phyloP scores from a whole-genome alignment of 1,140 invertebrate species.

The Drosophila ficusphila region DNA sequence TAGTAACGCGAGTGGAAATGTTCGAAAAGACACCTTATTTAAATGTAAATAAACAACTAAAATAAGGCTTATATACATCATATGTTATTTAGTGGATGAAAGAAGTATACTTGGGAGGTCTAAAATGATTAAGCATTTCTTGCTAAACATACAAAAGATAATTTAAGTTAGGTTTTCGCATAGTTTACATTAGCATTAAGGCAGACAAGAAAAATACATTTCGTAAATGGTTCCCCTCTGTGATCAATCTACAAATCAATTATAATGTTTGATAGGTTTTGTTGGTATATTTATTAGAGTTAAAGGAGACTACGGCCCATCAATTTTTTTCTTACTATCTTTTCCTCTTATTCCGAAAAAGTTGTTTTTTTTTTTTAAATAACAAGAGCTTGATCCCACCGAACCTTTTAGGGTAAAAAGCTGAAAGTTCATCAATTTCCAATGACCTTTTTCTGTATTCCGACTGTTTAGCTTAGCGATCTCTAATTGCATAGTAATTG shows the following conservation, averaged over 20 bases:
- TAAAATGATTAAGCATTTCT: slow-evolving; percentile 12
- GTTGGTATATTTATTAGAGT: not conserved
- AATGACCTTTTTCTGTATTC: slow-evolving; percentile 45
- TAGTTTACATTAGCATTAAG: too few species aligned
- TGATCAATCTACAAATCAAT: too few species aligned
- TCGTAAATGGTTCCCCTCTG: not conserved
- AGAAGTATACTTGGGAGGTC: slow-evolving; percentile 8
- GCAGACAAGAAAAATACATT: too few species aligned
- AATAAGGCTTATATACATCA: too few species aligned
- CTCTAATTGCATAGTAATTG: slow-evolving; percentile 80
- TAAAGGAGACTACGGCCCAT: not conserved
- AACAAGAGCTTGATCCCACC: slow-evolving; percentile 30
- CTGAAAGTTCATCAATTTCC: slow-evolving; percentile 57
- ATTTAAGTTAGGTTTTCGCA: too few species aligned
- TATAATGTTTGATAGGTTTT: too few species aligned
- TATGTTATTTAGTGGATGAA: too few species aligned
- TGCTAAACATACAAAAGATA: not conserved
- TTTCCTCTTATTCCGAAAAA: not conserved
- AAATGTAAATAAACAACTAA: too few species aligned
- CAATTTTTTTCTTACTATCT: not conserved
- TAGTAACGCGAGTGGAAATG: too few species aligned
- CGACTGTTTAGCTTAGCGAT: slow-evolving; percentile 32
- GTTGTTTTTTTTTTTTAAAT: slow-evolving; percentile 1
- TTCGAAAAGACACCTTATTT: too few species aligned
- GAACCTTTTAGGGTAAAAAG: slow-evolving; percentile 34